Percentiles rank a stretch among this genome's conserved stretches.
These are phyloP conservation scores for Rhingia campestris DNA, from an alignment of 2,888 invertebrate genomes.

Conservation along the genomic window DNA sequence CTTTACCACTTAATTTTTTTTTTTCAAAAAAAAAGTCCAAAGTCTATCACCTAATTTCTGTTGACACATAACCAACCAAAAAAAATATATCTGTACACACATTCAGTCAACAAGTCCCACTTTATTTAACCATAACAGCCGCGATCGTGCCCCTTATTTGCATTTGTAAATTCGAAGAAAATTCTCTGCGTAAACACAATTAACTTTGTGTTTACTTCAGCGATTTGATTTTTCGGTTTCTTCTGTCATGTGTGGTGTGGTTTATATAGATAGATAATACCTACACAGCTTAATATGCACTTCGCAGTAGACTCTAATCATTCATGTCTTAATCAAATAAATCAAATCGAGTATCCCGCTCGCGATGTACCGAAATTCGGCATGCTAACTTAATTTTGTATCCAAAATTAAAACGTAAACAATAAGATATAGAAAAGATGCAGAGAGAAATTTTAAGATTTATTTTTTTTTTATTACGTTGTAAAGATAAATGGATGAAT, in stretches of 20 bases:
- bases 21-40: not conserved
- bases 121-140: slow-evolving; percentile 7
- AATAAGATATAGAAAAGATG: no score
- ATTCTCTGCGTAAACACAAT: slow-evolving; percentile 45
- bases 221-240: not conserved
- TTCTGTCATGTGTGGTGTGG: not conserved
- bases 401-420: no score
- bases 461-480: no score
- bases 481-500: no score
- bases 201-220: slow-evolving; percentile 32
- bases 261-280: not conserved
- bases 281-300: not conserved
- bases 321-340: no score
- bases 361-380: no score
- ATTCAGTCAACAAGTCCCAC: slow-evolving; percentile 19
- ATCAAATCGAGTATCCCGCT: no score
- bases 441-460: no score
- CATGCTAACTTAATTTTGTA: no score
- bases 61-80: slow-evolving; percentile 35
- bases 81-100: slow-evolving; percentile 16
- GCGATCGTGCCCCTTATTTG: slow-evolving; percentile 36
- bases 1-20: no score
- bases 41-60: slow-evolving; percentile 26
- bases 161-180: slow-evolving; percentile 21
- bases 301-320: not conserved